Base-by-base conservation (phyloP, 92 coral and sea anemone species). In the Bergia sp. region DNA sequence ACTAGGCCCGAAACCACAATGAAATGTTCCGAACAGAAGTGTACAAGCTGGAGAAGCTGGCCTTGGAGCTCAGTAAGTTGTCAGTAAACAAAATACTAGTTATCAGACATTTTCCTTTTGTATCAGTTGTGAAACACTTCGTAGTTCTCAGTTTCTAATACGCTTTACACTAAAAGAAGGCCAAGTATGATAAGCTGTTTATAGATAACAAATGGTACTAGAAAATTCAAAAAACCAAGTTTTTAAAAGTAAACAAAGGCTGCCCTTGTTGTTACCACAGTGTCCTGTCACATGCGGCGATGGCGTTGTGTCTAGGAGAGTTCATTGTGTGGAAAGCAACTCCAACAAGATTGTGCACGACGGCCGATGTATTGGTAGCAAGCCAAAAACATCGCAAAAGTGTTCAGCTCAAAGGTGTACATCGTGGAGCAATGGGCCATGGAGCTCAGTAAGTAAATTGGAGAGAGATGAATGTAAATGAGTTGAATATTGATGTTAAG, bases 221-320 rank as follows among this genome's bases (percentile, higher is more conserved):
- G 12, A 45, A 45, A 45, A 45, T 45, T 1, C 8, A 10, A 45
- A 45, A 45, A 45, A 45, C 13, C 16, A 53, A 53, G 58, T 11
- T 53, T 53, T 15, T 53, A 53, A 55, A 37, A 41, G 37, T 38
- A 6, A 38, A 7, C 18, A 50, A 5, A 53, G 8, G 44, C 29
- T 20, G 12, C 1, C 76, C 45, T 20, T 84, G 41, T 1, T 84
- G 42, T 42, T 71, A n/a, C 80, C 23, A 43, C 67, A 84, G 87
- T 84, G 87, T 37, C 67, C 87, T 12, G 78, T 84, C 23, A 84
- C 87, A 53, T 84, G 87, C 29, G 87, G 87, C 42, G 29, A 84
- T 69, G 87, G 87, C 55, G 43, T 84, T 5, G 7, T 3, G 40
- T 16, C 64, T 2, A 84, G 87, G 77, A 84, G 79, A 84, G 87